Evolutionary conservation across 2,113 vertebrate species (phyloP), one percentile per base, ranked within the genome.

Genomic region (Pseudopodoces humilis): DNA sequence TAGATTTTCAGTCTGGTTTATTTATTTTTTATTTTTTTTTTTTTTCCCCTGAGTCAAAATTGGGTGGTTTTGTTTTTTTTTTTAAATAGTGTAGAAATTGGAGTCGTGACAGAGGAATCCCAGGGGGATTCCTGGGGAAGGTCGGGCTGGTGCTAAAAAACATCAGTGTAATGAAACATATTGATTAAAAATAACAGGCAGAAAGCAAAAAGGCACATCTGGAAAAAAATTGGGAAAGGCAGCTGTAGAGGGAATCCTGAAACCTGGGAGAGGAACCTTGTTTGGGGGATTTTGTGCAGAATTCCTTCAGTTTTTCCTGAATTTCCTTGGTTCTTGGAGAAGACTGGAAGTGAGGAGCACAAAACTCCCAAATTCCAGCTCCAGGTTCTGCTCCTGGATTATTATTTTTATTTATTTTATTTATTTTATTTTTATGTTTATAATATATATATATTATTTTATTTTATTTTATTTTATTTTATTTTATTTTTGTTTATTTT

Each of bases 251-350:
- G 41, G 62, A 15, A 43, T n/a, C 31, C 27, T 28, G 49, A 24
- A 58, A 74, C 8, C 15, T 9, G 21, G 1, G 7, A 13, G 5
- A 3, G n/a, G 30, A 59, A 10, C 5, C 19, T 28, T 37, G 55
- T 9, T 5, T 22, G 6, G 30, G 23, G 12, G 14, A 4, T 23
- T 90, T 50, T 41, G 31, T 70, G 69, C 21, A 19, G n/a, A 52
- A 62, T 77, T 91, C 46, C 75, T 67, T 1, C 25, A 64, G 47
- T 30, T 72, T 56, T 37, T 65, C 46, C 3, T 6, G 12, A 80
- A 8, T 7, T 6, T 3, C 35, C 30, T 1, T 2, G 4, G 53
- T 3, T 23, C 22, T 39, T 11, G 15, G 33, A n/a, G n/a, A n/a
- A 49, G 31, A 4, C 9, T 27, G 76, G 49, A 27, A 78, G 19